Evolutionary conservation across 2,888 invertebrate species (phyloP), one percentile per base, ranked within the genome.

Genomic region (Drepanosiphum platanoidis): DNA sequence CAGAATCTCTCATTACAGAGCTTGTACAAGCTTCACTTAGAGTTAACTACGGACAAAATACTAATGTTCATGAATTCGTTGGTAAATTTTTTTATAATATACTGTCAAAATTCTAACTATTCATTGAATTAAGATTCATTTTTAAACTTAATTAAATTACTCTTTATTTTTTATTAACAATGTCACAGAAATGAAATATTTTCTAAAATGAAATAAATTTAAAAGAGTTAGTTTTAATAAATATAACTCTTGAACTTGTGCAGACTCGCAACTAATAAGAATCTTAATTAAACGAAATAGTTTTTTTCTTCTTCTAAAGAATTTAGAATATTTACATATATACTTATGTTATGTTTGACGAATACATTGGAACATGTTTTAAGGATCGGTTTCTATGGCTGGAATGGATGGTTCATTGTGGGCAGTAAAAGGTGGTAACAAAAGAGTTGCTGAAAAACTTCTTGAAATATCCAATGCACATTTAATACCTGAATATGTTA

Each of bases 21-120:
- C 87, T 93, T 66, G 91, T 92, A 3, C 89, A 90, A 87, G 91
- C 92, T 0, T 91, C 91, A 15, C 88, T 92, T 79, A 89, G 91
- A 86, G 91, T 91, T 0, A 93, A 93, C 89, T 93, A 93, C 88
- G 93, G 93, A 8, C 93, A 93, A 89, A 90, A 90, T 34, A 89
- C 90, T 1, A 88, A 90, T 86, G 89, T 92, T 22, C 92, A 92
- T 86, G 90, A 90, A n/a, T 90, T 92, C 89, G 92, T 91, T 39
- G 92, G 92, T 91, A 89, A 81, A 42, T n/a, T n/a, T n/a, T n/a
- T n/a, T n/a, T n/a, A n/a, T n/a, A n/a, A n/a, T n/a, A n/a, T n/a
- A n/a, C n/a, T n/a, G n/a, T n/a, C n/a, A 68, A 64, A 7, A 46
- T 42, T 15, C 13, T 32, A 15, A 46, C 13, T 46, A 18, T 9